phyloP scores from a whole-genome alignment of 2,797 vertebrate genomes.

The Tragelaphus eurycerus region DNA sequence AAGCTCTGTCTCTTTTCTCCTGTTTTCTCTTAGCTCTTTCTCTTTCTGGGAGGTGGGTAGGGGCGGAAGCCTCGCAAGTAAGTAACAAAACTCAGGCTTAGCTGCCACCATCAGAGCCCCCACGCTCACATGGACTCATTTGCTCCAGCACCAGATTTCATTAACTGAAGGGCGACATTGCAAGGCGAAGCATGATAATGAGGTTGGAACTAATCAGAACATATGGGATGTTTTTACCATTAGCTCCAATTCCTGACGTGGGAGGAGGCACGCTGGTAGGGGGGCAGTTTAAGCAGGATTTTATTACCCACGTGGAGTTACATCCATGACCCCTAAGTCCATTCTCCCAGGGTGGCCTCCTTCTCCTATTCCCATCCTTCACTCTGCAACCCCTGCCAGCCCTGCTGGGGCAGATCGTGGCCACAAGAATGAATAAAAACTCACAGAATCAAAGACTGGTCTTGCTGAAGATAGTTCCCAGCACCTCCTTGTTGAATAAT shows the following conservation, averaged over 20 bases:
- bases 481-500: background rate
- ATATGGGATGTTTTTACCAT: conserved; percentile 61
- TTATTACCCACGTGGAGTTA: background rate
- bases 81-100: background rate
- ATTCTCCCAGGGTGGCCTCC: background rate
- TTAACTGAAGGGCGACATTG: conserved; percentile 63
- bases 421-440: background rate
- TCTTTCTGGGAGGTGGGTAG: background rate
- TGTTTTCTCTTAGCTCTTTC: conserved; percentile 30
- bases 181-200: conserved; percentile 62
- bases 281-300: background rate
- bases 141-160: conserved; percentile 67
- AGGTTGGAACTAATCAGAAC: conserved; percentile 72
- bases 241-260: conserved; percentile 48
- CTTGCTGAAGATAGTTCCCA: background rate
- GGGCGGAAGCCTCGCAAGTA: background rate
- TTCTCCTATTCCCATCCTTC: background rate
- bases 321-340: background rate
- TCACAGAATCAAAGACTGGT: background rate
- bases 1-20: conserved; percentile 49
- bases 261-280: background rate
- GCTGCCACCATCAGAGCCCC: background rate
- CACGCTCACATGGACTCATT: background rate
- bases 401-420: accelerated
- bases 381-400: background rate